Percentiles rank a stretch among this genome's conserved stretches.
phyloP scores from a whole-genome alignment of 2,888 invertebrate genomes.

The Anagyrus pseudococci region DNA sequence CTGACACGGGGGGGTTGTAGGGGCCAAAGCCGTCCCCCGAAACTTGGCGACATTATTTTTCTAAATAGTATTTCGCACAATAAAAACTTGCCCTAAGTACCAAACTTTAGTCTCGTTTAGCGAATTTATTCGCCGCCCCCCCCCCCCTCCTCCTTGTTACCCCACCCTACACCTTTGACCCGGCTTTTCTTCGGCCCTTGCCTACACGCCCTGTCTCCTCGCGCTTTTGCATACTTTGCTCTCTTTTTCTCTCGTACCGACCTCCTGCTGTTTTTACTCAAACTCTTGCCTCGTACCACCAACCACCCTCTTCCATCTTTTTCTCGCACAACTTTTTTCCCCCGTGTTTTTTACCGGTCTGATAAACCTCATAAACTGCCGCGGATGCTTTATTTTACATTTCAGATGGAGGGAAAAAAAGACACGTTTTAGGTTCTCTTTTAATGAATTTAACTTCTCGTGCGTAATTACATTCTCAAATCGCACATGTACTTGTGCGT shows the following conservation, averaged over 20 bases:
- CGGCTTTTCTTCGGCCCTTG: background rate
- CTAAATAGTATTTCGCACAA: constrained; percentile 56
- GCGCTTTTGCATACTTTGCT: constrained; percentile 31
- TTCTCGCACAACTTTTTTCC: constrained; percentile 25
- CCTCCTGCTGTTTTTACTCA: constrained; percentile 33
- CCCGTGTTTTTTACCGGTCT: constrained; percentile 28
- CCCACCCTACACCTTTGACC: constrained; percentile 34
- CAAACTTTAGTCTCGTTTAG: constrained; percentile 55
- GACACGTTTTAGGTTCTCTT: too few relatives aligned
- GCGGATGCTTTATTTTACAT: constrained; percentile 27
- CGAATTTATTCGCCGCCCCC: constrained; percentile 52
- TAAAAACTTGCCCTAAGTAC: constrained; percentile 56
- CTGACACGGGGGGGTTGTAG: too few relatives aligned
- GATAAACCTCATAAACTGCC: constrained; percentile 30
- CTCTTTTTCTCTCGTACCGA: constrained; percentile 22
- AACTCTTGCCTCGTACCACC: constrained; percentile 16
- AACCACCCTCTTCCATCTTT: constrained; percentile 32
- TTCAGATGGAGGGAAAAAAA: constrained; percentile 1
- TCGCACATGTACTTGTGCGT: background rate
- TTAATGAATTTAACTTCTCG: too few relatives aligned
- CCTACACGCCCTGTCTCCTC: constrained; percentile 34
- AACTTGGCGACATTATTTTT: constrained; percentile 53
- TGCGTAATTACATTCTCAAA: too few relatives aligned
- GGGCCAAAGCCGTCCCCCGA: background rate
- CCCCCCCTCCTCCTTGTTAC: constrained; percentile 45